phyloP scores from a whole-genome alignment of 2,888 invertebrate species.

The Iselma pallidipennis region DNA sequence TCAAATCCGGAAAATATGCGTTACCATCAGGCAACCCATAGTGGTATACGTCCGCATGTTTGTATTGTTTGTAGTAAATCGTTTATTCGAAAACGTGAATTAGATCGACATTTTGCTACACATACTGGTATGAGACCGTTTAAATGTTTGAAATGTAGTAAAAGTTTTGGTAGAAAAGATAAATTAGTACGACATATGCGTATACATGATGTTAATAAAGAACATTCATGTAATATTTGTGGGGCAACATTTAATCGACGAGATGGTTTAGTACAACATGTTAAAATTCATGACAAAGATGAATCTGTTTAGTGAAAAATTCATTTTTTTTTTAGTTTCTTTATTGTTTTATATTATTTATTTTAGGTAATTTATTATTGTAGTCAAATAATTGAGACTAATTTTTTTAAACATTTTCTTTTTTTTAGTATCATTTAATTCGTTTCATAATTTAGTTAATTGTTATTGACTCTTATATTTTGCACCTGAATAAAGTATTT shows the following conservation, averaged over 20 bases:
- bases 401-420: constrained; percentile 6
- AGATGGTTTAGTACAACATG: constrained; percentile 63
- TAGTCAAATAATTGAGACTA: neutral
- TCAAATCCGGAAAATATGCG: constrained; percentile 40
- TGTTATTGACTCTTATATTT: too few relatives aligned
- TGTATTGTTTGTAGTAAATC: constrained; percentile 70
- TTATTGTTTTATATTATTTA: constrained; percentile 2
- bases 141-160: constrained; percentile 69
- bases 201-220: constrained; percentile 61
- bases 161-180: constrained; percentile 70
- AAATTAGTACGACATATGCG: constrained; percentile 70
- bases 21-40: constrained; percentile 40
- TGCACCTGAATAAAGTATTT: constrained; percentile 17
- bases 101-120: constrained; percentile 69
- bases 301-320: neutral
- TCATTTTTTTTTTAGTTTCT: neutral
- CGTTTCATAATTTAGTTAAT: too few relatives aligned
- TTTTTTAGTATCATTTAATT: neutral
- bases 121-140: constrained; percentile 72
- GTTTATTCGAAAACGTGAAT: constrained; percentile 70
- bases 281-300: constrained; percentile 58
- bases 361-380: neutral
- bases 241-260: constrained; percentile 63
- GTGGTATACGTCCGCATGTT: constrained; percentile 59
- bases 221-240: constrained; percentile 65